These are phyloP conservation scores for Manacus vitellinus DNA, from an alignment of 2,113 vertebrate genomes.

Conservation along the genomic window DNA sequence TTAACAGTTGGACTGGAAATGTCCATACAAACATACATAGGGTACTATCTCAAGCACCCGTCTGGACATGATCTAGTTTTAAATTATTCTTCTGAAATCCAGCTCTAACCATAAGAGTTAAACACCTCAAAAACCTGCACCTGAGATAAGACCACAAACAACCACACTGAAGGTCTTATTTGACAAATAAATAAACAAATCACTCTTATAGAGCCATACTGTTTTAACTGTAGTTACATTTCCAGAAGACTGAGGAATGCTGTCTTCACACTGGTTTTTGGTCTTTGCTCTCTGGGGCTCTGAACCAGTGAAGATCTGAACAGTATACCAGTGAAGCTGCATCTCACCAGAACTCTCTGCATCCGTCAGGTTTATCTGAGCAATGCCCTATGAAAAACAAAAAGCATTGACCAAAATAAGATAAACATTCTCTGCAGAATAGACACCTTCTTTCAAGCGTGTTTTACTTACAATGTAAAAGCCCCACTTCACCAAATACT, in stretches of 20 bases:
- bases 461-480: neutral
- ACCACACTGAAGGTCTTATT: neutral
- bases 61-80: neutral
- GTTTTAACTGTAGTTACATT: conserved; percentile 72
- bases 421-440: neutral
- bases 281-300: conserved; percentile 72
- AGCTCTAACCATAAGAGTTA: neutral
- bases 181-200: neutral
- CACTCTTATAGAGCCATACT: conserved; percentile 49
- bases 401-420: neutral
- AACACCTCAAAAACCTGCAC: neutral
- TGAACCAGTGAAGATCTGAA: conserved; percentile 82
- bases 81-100: neutral
- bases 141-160: neutral
- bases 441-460: neutral
- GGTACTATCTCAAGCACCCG: neutral
- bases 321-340: conserved; percentile 88
- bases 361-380: conserved; percentile 85
- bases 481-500: neutral
- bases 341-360: conserved; percentile 83
- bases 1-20: neutral
- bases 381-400: conserved; percentile 81
- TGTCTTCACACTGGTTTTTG: conserved; percentile 63
- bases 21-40: neutral
- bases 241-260: conserved; percentile 7